Evolutionary conservation across 2,113 vertebrate species (phyloP), one percentile per base, ranked within the genome.

Genomic region (Channa argus): DNA sequence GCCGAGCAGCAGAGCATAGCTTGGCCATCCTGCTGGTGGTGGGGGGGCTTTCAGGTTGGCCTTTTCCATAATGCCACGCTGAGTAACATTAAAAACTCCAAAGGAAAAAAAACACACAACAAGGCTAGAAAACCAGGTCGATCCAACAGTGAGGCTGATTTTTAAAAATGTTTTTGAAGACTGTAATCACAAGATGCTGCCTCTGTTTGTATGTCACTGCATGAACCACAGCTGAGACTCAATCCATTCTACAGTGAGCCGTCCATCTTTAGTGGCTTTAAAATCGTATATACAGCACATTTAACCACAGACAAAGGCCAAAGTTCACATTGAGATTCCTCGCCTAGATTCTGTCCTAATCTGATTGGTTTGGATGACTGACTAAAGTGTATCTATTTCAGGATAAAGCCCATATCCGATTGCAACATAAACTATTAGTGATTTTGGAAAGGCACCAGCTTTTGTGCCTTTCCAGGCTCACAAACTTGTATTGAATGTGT

Each of bases 141-240:
- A 85, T 79, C 85, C 82, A 80, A 67, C 86, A 76, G 78, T 46
- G 86, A 73, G 74, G 80, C 46, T 55, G 49, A 64, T 81, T 76
- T 84, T 79, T 68, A 41, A 82, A 84, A 87, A 79, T 13, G 24
- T 68, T 71, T 91, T 88, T 91, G 80, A 87, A 86, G 63, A 63
- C 72, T 5, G 45, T 74, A 71, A 87, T 88, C 67, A 80, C 72
- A 80, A 24, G 71, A 67, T 63, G 51, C 50, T 79, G 60, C 71
- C 61, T 73, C 73, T 88, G 38, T 41, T n/a, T 46, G 12, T 64
- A 24, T 80, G 58, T 71, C 75, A 82, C 75, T 50, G 49, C 66
- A 66, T 71, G 37, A 83, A 36, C 9, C 68, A 13, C 41, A 69
- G 55, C 67, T 55, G 33, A 76, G 55, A 59, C 56, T 64, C 11